These are phyloP conservation scores for Chlorodrepanis virens DNA, from an alignment of 2,113 vertebrate species.

Conservation along the genomic window DNA sequence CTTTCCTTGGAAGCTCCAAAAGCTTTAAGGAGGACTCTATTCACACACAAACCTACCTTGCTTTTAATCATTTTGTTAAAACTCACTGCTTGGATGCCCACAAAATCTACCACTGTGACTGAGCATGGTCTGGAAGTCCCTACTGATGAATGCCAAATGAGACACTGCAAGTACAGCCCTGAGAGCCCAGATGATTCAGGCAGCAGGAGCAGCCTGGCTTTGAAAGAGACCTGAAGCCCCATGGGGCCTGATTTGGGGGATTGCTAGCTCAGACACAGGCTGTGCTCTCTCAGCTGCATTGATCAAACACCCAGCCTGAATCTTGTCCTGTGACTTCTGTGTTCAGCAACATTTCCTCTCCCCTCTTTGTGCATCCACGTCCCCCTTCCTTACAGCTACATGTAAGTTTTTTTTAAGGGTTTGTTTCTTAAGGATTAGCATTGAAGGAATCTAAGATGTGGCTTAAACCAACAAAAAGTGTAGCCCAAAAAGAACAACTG, in stretches of 20 bases:
- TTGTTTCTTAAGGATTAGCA: neutral
- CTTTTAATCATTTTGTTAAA: neutral
- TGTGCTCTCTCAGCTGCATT: fast-evolving
- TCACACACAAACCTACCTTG: neutral
- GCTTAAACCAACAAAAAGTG: neutral
- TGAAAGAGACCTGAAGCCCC: neutral
- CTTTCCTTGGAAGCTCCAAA: neutral
- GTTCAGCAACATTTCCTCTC: neutral
- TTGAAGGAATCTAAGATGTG: neutral
- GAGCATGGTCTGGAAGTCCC: neutral
- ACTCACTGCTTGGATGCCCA: neutral
- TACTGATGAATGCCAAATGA: neutral
- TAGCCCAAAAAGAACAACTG: neutral
- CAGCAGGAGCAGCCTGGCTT: neutral
- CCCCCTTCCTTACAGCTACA: neutral
- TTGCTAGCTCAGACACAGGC: neutral
- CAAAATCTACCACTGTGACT: neutral
- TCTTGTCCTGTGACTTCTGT: neutral
- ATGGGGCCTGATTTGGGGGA: neutral
- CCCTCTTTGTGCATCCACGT: neutral
- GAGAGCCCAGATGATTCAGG: neutral
- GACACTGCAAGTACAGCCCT: neutral
- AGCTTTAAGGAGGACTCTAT: neutral
- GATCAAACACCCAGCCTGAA: neutral
- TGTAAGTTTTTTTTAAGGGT: neutral